Conservation (phyloP, 2,113 vertebrate genomes). For the Chaetodon auriga region DNA sequence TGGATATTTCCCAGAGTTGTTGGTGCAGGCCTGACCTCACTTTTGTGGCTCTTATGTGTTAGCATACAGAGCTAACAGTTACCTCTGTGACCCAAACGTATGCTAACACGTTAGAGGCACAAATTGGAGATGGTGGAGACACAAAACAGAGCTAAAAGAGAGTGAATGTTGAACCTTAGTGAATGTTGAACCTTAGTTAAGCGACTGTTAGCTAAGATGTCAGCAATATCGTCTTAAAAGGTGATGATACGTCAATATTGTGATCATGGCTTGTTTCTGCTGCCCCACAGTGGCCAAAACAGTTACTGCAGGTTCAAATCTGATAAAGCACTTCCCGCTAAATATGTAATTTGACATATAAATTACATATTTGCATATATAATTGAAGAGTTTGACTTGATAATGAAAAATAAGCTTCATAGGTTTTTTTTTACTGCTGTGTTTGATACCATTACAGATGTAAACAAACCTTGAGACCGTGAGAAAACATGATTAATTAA, state of each 20-base stretch:
- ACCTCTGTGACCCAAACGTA: background rate
- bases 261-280: background rate
- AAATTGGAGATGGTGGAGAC: background rate
- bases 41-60: background rate
- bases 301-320: background rate
- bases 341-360: background rate
- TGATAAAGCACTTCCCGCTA: background rate
- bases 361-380: background rate
- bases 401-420: background rate
- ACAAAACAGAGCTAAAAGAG: background rate
- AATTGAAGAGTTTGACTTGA: background rate
- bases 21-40: background rate
- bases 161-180: background rate
- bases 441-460: constrained; percentile 5
- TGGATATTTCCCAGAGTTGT: background rate
- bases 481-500: background rate
- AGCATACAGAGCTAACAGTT: background rate
- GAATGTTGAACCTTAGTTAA: background rate
- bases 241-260: background rate
- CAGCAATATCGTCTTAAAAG: background rate
- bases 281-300: background rate
- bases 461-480: background rate
- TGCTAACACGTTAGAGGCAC: no score
- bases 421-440: background rate
- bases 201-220: background rate